These are phyloP conservation scores for Lineus longissimus DNA, from an alignment of 1,140 invertebrate genomes.

Conservation along the genomic window DNA sequence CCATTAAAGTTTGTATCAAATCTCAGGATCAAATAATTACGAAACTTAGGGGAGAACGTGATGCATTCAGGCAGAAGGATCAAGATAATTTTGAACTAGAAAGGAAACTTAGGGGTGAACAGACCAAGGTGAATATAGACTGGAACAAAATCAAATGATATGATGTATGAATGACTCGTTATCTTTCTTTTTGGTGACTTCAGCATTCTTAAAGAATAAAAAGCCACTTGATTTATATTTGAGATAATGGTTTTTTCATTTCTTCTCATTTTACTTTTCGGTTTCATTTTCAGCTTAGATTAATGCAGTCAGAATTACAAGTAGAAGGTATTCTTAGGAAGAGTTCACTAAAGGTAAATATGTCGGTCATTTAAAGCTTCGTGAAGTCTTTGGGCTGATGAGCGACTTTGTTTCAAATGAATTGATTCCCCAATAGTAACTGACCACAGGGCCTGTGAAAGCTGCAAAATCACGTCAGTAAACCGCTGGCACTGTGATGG, in stretches of 20 bases:
- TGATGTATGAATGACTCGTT: background rate
- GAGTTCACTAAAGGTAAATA: background rate
- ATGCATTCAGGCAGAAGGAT: no score
- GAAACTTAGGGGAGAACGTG: background rate
- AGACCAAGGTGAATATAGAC: background rate
- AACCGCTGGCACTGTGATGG: background rate
- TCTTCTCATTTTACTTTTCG: background rate
- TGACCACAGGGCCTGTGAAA: background rate
- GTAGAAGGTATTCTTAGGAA: conserved; percentile 2
- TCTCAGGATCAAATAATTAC: background rate
- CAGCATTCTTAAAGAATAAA: no score
- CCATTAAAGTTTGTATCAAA: background rate
- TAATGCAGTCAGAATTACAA: background rate
- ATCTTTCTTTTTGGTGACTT: no score
- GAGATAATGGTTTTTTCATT: no score
- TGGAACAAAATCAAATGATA: background rate
- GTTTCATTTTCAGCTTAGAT: background rate
- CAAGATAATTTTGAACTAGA: background rate
- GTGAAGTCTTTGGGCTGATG: background rate
- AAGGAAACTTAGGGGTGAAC: background rate
- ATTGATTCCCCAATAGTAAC: background rate
- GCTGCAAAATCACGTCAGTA: background rate
- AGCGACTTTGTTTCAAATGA: background rate
- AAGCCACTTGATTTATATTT: no score
- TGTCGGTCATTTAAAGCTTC: background rate